Base-by-base conservation (phyloP, 2,888 invertebrate species). In the Apotomis betuletana region DNA sequence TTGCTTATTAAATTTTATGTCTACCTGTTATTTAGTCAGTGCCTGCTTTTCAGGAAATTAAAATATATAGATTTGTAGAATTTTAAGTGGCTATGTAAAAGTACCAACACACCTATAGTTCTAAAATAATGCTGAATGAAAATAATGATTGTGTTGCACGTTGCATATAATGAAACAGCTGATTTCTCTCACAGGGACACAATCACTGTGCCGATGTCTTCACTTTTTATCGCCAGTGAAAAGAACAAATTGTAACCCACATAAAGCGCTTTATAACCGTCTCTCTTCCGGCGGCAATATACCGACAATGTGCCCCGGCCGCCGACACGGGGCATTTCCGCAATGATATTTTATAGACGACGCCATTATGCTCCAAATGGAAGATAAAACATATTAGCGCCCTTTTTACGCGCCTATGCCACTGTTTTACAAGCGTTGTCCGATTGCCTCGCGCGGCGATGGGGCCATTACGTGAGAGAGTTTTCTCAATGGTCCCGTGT, bases 341-440 rank as follows among this genome's bases (percentile, higher is more conserved):
- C 61, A 27, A 49, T 27, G 27, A 61, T 61, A 61, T 61, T 61
- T 61, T 61, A 49, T 61, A 61, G 61, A 49, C 60, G 13, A 44
- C 59, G 27, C 60, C 49, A 61, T 61, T 44, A 61, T 12, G 61
- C 49, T 49, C 10, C 49, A 49, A 61, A 61, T 61, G 61, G 61
- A 49, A 49, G 61, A 61, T 61, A 61, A 61, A 61, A 27, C 46
- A 61, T 49, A 49, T 61, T 61, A 61, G 27, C 49, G 61, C 61
- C 15, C 27, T 61, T 61, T 61, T 61, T 44, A 44, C 15, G 15
- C 44, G 15, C 52, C 15, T 13, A 59, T 44, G 38, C 44, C 44
- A 60, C 60, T n/a, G 44, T 44, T 60, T 60, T 60, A 60, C 60
- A 60, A 60, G 60, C 46, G 8, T 15, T 8, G 9, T 46, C n/a